Base-by-base conservation (phyloP, 1,140 invertebrate genomes). In the Eulimnadia texana region DNA sequence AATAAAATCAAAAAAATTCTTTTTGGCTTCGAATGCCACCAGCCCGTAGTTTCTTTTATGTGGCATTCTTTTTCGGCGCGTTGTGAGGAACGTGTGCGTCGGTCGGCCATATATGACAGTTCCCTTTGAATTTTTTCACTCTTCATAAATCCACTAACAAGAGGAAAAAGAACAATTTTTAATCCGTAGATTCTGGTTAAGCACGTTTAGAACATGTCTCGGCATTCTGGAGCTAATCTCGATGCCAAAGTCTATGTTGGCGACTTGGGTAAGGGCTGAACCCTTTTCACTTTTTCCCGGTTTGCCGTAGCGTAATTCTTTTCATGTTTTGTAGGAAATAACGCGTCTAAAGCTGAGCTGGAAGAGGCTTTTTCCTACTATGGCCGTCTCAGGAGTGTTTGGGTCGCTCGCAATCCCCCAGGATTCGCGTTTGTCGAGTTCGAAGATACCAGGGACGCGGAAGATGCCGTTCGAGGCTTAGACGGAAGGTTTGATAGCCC, bases 161-260 rank as follows among this genome's bases (percentile, higher is more conserved):
- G n/a, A n/a, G n/a, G n/a, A n/a, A n/a, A n/a, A n/a, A n/a, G n/a
- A n/a, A n/a, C n/a, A n/a, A n/a, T n/a, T n/a, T n/a, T n/a, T n/a
- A n/a, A n/a, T n/a, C n/a, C n/a, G n/a, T n/a, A n/a, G n/a, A n/a
- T n/a, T n/a, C n/a, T n/a, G n/a, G n/a, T n/a, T n/a, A n/a, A n/a
- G n/a, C n/a, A n/a, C n/a, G n/a, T n/a, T n/a, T n/a, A n/a, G n/a
- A n/a, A n/a, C n/a, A 42, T 42, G 33, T 42, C 33, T 6, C 6
- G 33, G 16, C 33, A 42, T 42, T 42, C 33, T 42, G 33, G 33
- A 42, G 33, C 23, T 2, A 61, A 54, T 20, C 13, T 20, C 19
- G 94, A 97, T 71, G 90, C 90, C 68, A 98, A 98, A 75, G 85
- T 98, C 10, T 98, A 98, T 73, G 91, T 98, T 24, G 95, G 95